Percentiles rank a stretch among this genome's conserved stretches.
phyloP scores from a whole-genome alignment of 64 coral and sea anemone species.

The Anthopleura sola region DNA sequence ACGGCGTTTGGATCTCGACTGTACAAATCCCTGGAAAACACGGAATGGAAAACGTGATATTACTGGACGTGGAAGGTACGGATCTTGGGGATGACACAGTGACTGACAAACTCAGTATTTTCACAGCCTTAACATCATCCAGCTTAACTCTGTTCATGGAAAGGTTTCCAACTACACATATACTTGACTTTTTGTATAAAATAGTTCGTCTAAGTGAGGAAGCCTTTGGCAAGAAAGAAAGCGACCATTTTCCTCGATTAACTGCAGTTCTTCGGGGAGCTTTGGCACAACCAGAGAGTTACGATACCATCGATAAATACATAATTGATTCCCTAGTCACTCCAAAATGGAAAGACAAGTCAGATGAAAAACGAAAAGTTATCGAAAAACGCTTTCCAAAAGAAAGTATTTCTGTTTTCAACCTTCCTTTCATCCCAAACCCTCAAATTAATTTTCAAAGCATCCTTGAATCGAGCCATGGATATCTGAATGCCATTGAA shows the following conservation, averaged over 20 bases:
- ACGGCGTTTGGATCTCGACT: background rate
- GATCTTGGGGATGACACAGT: constrained; percentile 43
- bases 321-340: background rate
- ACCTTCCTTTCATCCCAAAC: background rate
- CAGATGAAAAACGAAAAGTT: background rate
- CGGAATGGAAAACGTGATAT: constrained; percentile 51
- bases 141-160: constrained; percentile 52
- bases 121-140: constrained; percentile 58
- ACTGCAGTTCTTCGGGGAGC: constrained; percentile 37
- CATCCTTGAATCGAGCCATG: background rate
- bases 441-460: background rate
- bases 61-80: constrained; percentile 76
- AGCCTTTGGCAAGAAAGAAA: constrained; percentile 27
- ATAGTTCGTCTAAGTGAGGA: constrained; percentile 55
- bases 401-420: background rate
- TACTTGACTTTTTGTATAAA: constrained; percentile 61
- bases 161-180: constrained; percentile 47
- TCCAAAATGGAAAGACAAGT: background rate
- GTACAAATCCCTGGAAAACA: background rate
- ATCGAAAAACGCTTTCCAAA: background rate
- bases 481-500: background rate
- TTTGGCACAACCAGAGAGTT: constrained; percentile 12
- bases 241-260: constrained; percentile 34
- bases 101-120: constrained; percentile 59
- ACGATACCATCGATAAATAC: background rate